Conservation (phyloP, 2,113 vertebrate genomes). For the Otus sunia region DNA sequence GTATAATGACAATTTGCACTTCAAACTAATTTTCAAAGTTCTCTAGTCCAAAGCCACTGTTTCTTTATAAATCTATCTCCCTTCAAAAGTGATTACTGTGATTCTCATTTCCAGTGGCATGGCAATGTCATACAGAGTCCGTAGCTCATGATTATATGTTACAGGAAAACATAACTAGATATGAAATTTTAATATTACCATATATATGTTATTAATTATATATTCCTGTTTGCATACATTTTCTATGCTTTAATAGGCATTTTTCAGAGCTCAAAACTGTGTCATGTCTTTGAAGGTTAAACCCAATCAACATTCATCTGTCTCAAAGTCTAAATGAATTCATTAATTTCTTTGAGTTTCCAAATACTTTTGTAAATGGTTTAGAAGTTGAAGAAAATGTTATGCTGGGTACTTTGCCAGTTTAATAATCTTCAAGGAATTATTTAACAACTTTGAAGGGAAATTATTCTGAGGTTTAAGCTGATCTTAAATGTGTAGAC, state of each 20-base stretch:
- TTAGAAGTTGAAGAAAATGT: not conserved
- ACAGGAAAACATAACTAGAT: not conserved
- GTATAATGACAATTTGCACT: not conserved
- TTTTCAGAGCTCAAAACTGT: not conserved
- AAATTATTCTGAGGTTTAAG: not conserved
- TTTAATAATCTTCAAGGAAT: not conserved
- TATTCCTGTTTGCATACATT: not conserved
- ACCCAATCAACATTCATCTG: not conserved
- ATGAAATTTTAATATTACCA: not conserved
- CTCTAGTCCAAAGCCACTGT: not conserved
- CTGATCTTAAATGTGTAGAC: not conserved
- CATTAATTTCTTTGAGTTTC: not conserved
- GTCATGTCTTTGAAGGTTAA: not conserved
- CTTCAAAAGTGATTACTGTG: not conserved
- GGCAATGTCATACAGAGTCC: not conserved
- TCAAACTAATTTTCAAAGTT: not conserved
- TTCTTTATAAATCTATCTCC: not conserved
- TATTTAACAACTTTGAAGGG: not conserved
- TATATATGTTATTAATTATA: not conserved
- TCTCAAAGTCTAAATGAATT: not conserved
- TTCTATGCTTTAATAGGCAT: not conserved
- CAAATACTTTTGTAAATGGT: not conserved
- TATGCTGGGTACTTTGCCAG: not conserved
- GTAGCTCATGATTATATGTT: not conserved
- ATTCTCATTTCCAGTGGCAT: not conserved